phyloP scores from a whole-genome alignment of 2,113 vertebrate species.

The Entosphenus tridentatus region DNA sequence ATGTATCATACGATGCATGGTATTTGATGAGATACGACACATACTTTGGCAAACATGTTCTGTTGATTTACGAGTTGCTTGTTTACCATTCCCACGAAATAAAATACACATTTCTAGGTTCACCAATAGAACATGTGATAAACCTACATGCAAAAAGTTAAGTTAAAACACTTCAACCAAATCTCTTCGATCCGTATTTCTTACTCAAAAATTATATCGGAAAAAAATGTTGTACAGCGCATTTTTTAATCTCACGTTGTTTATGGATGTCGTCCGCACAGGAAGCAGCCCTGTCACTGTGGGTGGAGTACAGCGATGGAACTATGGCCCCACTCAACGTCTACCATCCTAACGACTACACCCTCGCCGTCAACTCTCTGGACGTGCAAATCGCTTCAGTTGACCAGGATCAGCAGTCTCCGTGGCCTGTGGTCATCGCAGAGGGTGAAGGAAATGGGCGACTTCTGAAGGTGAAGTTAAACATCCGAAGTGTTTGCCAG shows the following conservation, averaged over 20 bases:
- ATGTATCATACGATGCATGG: no score
- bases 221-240: background rate
- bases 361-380: background rate
- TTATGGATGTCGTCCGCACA: background rate
- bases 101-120: no score
- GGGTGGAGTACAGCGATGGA: constrained; percentile 1
- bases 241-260: background rate
- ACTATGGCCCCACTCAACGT: background rate
- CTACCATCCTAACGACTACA: constrained; percentile 2
- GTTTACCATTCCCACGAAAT: no score
- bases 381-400: background rate
- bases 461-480: background rate
- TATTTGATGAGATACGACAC: no score
- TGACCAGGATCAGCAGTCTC: constrained; percentile 3
- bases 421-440: constrained; percentile 1
- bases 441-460: constrained; percentile 3
- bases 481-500: background rate
- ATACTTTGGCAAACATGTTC: no score
- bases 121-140: no score
- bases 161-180: no score
- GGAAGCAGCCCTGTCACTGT: constrained; percentile 3
- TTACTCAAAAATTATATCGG: no score
- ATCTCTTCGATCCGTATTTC: no score
- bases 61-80: no score
- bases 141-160: no score